Evolutionary conservation across 2,888 invertebrate species (phyloP).

Genomic region (Neoascia interrupta): DNA sequence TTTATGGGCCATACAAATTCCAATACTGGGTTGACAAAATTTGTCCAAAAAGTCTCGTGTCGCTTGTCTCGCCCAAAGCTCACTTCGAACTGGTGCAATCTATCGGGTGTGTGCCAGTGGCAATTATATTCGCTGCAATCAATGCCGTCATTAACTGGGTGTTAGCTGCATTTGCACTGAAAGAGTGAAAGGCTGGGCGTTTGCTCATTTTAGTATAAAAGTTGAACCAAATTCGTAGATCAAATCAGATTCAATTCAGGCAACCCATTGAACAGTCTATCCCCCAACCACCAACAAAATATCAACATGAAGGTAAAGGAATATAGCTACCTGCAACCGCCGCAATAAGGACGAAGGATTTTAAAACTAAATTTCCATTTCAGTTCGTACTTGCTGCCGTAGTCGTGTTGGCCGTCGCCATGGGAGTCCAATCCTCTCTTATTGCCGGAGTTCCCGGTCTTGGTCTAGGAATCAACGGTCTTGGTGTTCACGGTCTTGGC

Average conservation of each 20-base stretch:
- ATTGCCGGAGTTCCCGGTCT: conserved; percentile 71
- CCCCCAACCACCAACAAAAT: conserved; percentile 9
- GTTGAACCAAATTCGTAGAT: conserved; percentile 46
- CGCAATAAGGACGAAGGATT: conserved; percentile 1
- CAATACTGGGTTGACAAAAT: conserved; percentile 57
- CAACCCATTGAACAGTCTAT: conserved; percentile 52
- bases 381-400: conserved; percentile 75
- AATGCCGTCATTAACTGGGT: conserved; percentile 51
- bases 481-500: conserved; percentile 31
- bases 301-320: conserved; percentile 66
- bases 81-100: conserved; percentile 11
- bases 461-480: conserved; percentile 22
- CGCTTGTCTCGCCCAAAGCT: conserved; percentile 10
- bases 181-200: conserved; percentile 49
- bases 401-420: conserved; percentile 77
- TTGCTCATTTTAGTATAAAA: conserved; percentile 44
- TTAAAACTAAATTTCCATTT: background rate
- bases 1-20: too few relatives aligned
- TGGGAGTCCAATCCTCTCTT: conserved; percentile 77
- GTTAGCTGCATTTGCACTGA: conserved; percentile 10
- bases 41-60: conserved; percentile 16
- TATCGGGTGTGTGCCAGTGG: conserved; percentile 21
- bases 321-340: background rate
- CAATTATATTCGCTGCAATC: conserved; percentile 44
- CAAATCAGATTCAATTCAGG: conserved; percentile 61